phyloP scores from a whole-genome alignment of 2,113 vertebrate species.

The Thamnaconus septentrionalis region DNA sequence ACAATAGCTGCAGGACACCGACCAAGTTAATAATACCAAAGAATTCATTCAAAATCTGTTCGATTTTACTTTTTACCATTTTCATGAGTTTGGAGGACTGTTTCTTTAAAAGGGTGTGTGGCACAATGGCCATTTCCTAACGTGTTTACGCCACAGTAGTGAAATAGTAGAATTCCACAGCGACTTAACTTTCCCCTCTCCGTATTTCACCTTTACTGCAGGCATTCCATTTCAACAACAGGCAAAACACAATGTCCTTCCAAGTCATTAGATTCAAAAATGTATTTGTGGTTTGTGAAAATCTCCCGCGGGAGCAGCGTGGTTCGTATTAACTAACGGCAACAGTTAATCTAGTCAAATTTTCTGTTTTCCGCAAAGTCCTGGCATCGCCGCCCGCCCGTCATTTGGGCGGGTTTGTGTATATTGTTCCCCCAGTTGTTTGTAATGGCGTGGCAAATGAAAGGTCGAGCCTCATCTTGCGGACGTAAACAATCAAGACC shows the following conservation, averaged over 20 bases:
- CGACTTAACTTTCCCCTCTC: conserved; percentile 32
- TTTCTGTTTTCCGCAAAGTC: neutral
- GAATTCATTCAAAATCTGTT: too few relatives aligned
- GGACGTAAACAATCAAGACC: conserved; percentile 25
- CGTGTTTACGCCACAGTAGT: conserved; percentile 24
- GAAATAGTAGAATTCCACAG: conserved; percentile 18
- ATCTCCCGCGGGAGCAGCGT: conserved; percentile 14
- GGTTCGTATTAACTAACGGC: conserved; percentile 20
- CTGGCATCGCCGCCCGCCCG: conserved; percentile 20
- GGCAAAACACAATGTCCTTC: conserved; percentile 47
- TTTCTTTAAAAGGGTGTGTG: conserved; percentile 12
- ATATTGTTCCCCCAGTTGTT: neutral
- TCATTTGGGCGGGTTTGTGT: conserved; percentile 24
- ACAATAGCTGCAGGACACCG: too few relatives aligned
- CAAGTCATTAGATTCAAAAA: conserved; percentile 37
- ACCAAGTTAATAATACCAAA: too few relatives aligned
- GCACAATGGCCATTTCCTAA: conserved; percentile 30
- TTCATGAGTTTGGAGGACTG: neutral
- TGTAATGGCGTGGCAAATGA: conserved; percentile 5
- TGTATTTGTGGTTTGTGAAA: conserved; percentile 34
- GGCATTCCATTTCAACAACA: conserved; percentile 10
- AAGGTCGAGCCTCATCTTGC: conserved; percentile 4
- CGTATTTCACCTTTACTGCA: conserved; percentile 25
- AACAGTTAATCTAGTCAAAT: conserved; percentile 26
- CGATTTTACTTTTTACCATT: neutral